A percentile compares a stretch with the other conserved stretches of the same genome.
Conservation (phyloP, 2,888 invertebrate species). For the Lithophane socia region DNA sequence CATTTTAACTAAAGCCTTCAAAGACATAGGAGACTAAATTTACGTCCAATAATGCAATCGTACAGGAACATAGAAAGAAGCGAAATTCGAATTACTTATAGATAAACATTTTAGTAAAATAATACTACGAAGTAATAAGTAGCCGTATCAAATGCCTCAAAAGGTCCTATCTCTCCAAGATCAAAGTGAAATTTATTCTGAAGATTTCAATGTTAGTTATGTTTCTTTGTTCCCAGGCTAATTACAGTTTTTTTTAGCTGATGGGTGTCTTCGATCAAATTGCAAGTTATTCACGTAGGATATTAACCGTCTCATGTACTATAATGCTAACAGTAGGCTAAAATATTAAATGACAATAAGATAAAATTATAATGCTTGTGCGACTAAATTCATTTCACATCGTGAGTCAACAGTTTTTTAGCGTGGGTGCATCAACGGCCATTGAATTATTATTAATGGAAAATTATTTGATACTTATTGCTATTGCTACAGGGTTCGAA, state of each 20-base stretch:
- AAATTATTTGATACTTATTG: slow-evolving; percentile 26
- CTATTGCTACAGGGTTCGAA: slow-evolving; percentile 32
- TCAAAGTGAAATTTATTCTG: neutral
- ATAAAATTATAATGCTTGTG: slow-evolving; percentile 63
- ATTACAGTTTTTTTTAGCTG: slow-evolving; percentile 31
- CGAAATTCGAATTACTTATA: neutral
- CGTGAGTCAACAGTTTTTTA: slow-evolving; percentile 69
- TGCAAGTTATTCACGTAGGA: slow-evolving; percentile 20
- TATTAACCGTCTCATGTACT: slow-evolving; percentile 41
- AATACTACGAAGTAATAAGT: neutral
- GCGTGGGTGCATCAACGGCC: slow-evolving; percentile 67
- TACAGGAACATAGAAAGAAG: neutral
- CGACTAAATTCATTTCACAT: slow-evolving; percentile 69
- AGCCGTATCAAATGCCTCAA: slow-evolving; percentile 2
- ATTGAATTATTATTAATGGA: slow-evolving; percentile 32
- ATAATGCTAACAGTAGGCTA: slow-evolving; percentile 26
- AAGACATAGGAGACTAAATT: neutral
- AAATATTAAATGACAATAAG: slow-evolving; percentile 66
- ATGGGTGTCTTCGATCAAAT: slow-evolving; percentile 32
- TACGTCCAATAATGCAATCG: neutral
- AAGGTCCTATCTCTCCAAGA: neutral
- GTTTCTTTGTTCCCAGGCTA: slow-evolving; percentile 32
- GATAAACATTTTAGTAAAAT: neutral
- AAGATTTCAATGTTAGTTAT: neutral
- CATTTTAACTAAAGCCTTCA: neutral